These are phyloP conservation scores for Bombus cullumanus DNA, from an alignment of 1,140 invertebrate genomes.

Conservation along the genomic window DNA sequence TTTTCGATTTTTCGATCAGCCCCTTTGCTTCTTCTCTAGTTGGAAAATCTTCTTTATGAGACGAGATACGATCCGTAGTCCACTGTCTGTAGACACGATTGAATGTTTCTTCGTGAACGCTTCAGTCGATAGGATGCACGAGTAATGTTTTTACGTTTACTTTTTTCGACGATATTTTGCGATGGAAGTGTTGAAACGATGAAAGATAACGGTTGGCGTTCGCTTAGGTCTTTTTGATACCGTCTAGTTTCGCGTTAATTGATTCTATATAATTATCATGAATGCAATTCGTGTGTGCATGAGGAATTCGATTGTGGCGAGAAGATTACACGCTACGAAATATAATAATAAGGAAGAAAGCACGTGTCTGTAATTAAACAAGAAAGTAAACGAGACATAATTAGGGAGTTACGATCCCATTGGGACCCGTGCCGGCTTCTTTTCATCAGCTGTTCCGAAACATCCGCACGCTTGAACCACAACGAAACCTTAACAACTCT, in stretches of 20 bases:
- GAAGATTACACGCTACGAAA: neutral
- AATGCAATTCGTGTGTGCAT: neutral
- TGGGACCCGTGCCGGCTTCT: neutral
- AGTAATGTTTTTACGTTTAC: neutral
- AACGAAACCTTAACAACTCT: neutral
- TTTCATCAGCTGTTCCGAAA: neutral
- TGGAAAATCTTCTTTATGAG: conserved; percentile 16
- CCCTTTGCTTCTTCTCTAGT: neutral
- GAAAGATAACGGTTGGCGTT: neutral
- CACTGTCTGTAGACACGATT: too few species aligned
- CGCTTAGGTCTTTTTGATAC: neutral
- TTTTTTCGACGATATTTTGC: neutral
- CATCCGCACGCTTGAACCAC: neutral
- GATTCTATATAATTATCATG: neutral
- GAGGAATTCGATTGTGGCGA: neutral
- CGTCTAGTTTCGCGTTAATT: neutral
- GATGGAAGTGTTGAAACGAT: neutral
- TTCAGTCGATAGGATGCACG: neutral
- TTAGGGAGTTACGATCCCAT: neutral
- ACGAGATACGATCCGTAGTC: neutral
- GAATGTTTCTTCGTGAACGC: neutral
- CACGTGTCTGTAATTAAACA: neutral
- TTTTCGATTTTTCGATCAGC: conserved; percentile 42
- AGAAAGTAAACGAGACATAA: neutral
- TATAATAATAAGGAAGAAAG: neutral